Conservation (phyloP, 1,140 invertebrate genomes). For the Drosophila sulfurigaster region DNA sequence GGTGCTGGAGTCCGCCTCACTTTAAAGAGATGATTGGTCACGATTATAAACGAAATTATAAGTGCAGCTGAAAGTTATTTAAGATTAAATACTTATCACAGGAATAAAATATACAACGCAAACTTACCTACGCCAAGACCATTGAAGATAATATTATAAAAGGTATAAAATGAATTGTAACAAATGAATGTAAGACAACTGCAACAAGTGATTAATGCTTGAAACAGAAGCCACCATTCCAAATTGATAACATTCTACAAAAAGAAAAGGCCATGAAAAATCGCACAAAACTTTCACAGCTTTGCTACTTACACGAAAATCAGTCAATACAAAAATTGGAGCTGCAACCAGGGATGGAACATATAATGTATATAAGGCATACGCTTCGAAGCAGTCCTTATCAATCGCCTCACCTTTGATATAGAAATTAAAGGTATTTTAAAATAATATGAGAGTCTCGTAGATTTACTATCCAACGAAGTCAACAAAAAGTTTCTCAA, state of each 20-base stretch:
- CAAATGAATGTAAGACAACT: slow-evolving; percentile 18
- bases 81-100: background rate
- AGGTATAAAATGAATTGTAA: slow-evolving; percentile 26
- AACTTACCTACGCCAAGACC: slow-evolving; percentile 18
- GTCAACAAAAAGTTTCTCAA: too few species aligned
- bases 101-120: too few species aligned
- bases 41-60: background rate
- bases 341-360: slow-evolving; percentile 8
- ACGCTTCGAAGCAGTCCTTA: slow-evolving; percentile 19
- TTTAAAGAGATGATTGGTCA: slow-evolving; percentile 10
- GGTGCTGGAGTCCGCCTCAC: background rate
- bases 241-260: slow-evolving; percentile 30
- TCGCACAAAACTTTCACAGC: background rate
- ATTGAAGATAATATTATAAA: background rate
- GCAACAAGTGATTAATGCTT: background rate
- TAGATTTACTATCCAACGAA: too few species aligned
- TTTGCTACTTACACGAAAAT: slow-evolving; percentile 21
- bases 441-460: background rate
- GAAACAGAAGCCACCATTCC: slow-evolving; percentile 38
- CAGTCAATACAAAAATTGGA: slow-evolving; percentile 21
- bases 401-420: background rate
- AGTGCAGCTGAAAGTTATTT: slow-evolving; percentile 1
- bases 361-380: slow-evolving; percentile 19
- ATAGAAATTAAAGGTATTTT: background rate
- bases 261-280: background rate